phyloP scores from a whole-genome alignment of 2,888 invertebrate genomes.

The Acronicta psi region DNA sequence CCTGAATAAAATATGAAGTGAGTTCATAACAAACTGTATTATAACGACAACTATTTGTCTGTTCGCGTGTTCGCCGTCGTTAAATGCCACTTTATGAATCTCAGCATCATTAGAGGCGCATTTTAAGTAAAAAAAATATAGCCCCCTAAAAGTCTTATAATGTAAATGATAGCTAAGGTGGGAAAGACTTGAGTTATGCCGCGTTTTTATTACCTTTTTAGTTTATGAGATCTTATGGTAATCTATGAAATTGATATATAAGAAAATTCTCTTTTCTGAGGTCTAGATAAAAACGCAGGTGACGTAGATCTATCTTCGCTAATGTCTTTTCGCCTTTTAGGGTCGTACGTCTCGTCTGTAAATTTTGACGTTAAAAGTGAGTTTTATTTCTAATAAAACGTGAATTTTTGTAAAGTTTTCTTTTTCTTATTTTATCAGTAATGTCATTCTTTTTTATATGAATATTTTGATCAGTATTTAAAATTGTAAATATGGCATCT shows the following conservation, averaged over 20 bases:
- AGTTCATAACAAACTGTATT: slow-evolving; percentile 42
- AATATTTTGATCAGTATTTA: too few species aligned
- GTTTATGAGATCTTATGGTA: slow-evolving; percentile 41
- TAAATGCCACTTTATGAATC: slow-evolving; percentile 54
- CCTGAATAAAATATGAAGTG: slow-evolving; percentile 50
- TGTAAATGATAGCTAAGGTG: slow-evolving; percentile 36
- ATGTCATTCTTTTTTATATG: background rate
- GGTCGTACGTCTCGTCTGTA: slow-evolving; percentile 36
- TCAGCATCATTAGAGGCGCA: slow-evolving; percentile 31
- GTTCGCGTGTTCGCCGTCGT: slow-evolving; percentile 60
- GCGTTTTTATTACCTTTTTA: slow-evolving; percentile 46
- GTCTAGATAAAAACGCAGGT: slow-evolving; percentile 48
- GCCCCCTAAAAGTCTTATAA: slow-evolving; percentile 34
- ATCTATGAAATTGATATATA: slow-evolving; percentile 49
- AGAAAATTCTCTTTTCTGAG: slow-evolving; percentile 27
- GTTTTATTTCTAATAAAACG: slow-evolving; percentile 44
- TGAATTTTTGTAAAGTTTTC: slow-evolving; percentile 6
- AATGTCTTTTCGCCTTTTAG: slow-evolving; percentile 44
- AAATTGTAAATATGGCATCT: too few species aligned
- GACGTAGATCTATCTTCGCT: slow-evolving; percentile 44
- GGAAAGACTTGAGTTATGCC: slow-evolving; percentile 37
- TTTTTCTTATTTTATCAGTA: slow-evolving; percentile 9
- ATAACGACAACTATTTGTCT: slow-evolving; percentile 56
- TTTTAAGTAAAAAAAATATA: slow-evolving; percentile 48
- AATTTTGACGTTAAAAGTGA: slow-evolving; percentile 38